These are phyloP conservation scores for Pocillopora verrucosa DNA, from an alignment of 64 coral and sea anemone species.

Conservation along the genomic window DNA sequence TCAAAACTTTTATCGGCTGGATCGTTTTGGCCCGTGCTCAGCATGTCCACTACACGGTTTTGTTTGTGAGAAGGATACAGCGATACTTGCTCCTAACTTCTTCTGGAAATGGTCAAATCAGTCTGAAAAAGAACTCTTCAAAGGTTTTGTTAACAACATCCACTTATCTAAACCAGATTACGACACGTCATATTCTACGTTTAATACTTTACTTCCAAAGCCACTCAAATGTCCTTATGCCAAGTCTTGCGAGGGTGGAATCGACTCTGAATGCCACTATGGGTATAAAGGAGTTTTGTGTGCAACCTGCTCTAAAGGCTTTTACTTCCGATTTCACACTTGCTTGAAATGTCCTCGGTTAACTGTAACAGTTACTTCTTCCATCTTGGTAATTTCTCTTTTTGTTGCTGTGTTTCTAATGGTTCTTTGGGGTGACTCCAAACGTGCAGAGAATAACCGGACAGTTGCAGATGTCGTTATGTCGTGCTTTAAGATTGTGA, in stretches of 20 bases:
- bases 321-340: constrained; percentile 61
- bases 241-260: constrained; percentile 39
- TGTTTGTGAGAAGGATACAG: constrained; percentile 36
- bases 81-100: constrained; percentile 16
- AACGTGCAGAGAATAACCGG: constrained; percentile 38
- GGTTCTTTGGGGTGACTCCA: constrained; percentile 73
- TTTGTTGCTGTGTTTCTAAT: constrained; percentile 49
- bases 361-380: background rate
- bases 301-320: constrained; percentile 32
- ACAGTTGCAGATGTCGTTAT: constrained; percentile 77
- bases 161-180: background rate
- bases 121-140: background rate
- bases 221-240: constrained; percentile 39
- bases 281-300: constrained; percentile 68
- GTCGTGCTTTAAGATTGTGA: constrained; percentile 83
- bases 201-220: constrained; percentile 19
- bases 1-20: constrained; percentile 41
- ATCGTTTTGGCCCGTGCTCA: constrained; percentile 59
- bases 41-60: constrained; percentile 19
- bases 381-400: constrained; percentile 10
- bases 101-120: constrained; percentile 59
- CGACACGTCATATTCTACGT: constrained; percentile 2
- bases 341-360: constrained; percentile 17
- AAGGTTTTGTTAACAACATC: constrained; percentile 39
- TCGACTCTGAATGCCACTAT: constrained; percentile 30